Evolutionary conservation across 2,113 vertebrate genomes (phyloP).

Genomic region (Salminus brasiliensis): DNA sequence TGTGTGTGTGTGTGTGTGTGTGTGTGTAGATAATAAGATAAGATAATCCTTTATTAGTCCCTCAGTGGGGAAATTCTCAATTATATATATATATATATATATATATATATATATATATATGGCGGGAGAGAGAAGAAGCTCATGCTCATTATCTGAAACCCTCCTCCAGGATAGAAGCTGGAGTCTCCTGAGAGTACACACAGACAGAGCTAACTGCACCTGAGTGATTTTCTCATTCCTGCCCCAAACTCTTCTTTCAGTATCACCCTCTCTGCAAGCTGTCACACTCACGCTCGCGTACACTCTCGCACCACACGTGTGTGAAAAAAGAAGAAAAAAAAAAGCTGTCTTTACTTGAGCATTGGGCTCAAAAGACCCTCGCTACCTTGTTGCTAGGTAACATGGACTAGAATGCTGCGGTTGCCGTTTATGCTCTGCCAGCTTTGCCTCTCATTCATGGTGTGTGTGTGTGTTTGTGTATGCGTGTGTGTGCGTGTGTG

Average conservation of each 20-base stretch:
- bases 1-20: too few species aligned
- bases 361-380: constrained; percentile 71
- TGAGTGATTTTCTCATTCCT: constrained; percentile 16
- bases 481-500: constrained; percentile 35
- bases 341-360: constrained; percentile 73
- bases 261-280: background rate
- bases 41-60: too few species aligned
- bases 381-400: constrained; percentile 81
- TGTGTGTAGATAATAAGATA: too few species aligned
- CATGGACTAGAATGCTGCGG: constrained; percentile 71
- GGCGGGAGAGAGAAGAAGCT: constrained; percentile 9
- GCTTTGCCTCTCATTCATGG: constrained; percentile 72
- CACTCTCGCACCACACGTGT: constrained; percentile 58
- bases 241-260: background rate
- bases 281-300: constrained; percentile 42
- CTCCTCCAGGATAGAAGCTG: background rate
- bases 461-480: constrained; percentile 58
- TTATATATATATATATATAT: too few species aligned
- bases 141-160: constrained; percentile 20
- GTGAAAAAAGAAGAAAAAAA: constrained; percentile 70
- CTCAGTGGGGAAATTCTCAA: too few species aligned
- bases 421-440: constrained; percentile 70
- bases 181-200: constrained; percentile 38
- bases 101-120: too few species aligned
- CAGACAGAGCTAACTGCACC: constrained; percentile 15